Evolutionary conservation across 2,113 vertebrate species (phyloP), one percentile per base, ranked within the genome.

Genomic region (Nesogale talazaci): DNA sequence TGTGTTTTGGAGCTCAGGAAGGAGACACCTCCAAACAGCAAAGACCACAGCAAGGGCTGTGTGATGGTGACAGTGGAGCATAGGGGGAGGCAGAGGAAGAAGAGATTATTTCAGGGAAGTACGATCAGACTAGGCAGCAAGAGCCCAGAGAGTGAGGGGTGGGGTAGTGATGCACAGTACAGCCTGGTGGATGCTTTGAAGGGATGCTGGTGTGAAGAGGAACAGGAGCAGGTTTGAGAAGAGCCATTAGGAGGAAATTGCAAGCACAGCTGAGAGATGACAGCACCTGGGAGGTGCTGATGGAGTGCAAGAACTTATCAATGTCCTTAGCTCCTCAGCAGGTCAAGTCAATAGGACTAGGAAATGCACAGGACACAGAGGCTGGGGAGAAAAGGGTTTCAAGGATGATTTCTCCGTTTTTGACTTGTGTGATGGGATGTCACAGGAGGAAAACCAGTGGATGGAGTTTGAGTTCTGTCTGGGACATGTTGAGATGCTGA

Each of bases 131-230:
- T 10, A 52, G 46, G 46, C 22, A 17, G 84, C 19, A 0, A 4
- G 15, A 42, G n/a, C 56, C 27, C 0, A n/a, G 61, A 40, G n/a
- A 86, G 11, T 0, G 7, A 36, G 12, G 2, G 9, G 27, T 3
- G 56, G 4, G 1, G 3, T 9, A 0, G 38, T 5, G 56, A 40
- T 31, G 17, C 42, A 36, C 14, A 11, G 3, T 1, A 52, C 46
- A 52, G 46, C 14, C 10, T 38, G n/a, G 19, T 19, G 40, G 80
- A 40, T 15, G 31, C 6, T 67, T 4, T 36, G 57, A 31, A 86
- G 83, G 38, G 67, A 25, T 27, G 40, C 38, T 46, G 61, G 15
- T 56, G 23, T 36, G n/a, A 84, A 65, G 78, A 69, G 65, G 27
- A 42, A 25, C 0, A 56, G 27, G 61, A 46, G 4, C 31, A 5